Base-by-base conservation (phyloP, 2,888 invertebrate genomes). In the Agonopterix subpropinquella region DNA sequence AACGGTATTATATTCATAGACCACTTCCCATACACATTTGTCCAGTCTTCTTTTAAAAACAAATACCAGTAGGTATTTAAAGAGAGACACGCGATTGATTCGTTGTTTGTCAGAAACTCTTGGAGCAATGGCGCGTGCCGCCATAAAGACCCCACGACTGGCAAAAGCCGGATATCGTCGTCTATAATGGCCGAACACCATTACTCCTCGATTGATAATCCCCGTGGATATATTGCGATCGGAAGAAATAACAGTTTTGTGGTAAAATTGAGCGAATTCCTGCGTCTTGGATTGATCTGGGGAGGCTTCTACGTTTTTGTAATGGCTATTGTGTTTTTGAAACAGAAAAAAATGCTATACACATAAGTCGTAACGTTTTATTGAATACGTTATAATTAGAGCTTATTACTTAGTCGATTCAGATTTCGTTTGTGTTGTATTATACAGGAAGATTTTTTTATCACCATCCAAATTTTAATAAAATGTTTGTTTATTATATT, bases 231-330 rank as follows among this genome's bases (percentile, higher is more conserved):
- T 83, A 85, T 85, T 64, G 85, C 76, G 55, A 65, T 62, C 85
- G 87, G 87, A 88, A 88, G 80, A 73, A 80, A 87, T 87, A 87
- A 88, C 87, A 85, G 86, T 88, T 86, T 80, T 85, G 87, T 76
- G 87, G 87, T 75, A 81, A 80, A 86, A 86, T 86, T 80, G 85
- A 80, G 77, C 83, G 85, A 70, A 74, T 77, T 79, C 50, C 39
- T 13, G 39, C 36, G 44, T 43, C 39, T 36, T 43, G 42, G 45
- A 43, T 44, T 44, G 43, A 48, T 13, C 11, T 8, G 13, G 39
- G 42, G 36, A 36, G 28, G 47, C 5, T 43, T 11, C 15, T 43
- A 41, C 15, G 15, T 43, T 10, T 42, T 8, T 42, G 28, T 28
- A 1, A 9, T 44, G 44, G 44, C 44, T 18, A 9, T 28, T n/a